Conservation (phyloP, 2,888 invertebrate species). For the Agonopterix heracliana region DNA sequence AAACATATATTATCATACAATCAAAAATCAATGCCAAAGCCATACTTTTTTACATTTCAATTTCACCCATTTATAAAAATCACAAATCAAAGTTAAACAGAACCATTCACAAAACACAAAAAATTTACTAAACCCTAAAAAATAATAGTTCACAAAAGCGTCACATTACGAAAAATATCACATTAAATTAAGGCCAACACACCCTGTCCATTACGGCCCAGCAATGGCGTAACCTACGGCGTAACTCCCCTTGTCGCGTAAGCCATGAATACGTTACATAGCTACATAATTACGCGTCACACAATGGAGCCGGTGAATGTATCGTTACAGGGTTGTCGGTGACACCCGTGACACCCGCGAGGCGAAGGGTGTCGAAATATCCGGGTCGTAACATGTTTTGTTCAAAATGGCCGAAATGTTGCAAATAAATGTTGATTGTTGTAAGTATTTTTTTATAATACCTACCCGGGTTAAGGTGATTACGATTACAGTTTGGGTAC, state of each 20-base stretch:
- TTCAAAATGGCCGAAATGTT: neutral
- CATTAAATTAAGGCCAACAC: slow-evolving; percentile 42
- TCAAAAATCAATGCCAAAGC: too few species aligned
- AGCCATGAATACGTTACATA: slow-evolving; percentile 22
- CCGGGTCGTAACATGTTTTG: too few species aligned
- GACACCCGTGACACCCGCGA: slow-evolving; percentile 4
- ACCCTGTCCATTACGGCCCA: slow-evolving; percentile 18
- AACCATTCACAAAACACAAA: too few species aligned
- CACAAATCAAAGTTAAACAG: too few species aligned
- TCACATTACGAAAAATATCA: slow-evolving; percentile 44
- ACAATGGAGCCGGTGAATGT: slow-evolving; percentile 2
- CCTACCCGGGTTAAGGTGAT: too few species aligned
- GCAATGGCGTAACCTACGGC: slow-evolving; percentile 8
- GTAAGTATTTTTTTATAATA: neutral
- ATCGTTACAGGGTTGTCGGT: neutral
- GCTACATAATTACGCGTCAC: slow-evolving; percentile 39
- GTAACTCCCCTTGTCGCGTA: slow-evolving; percentile 14
- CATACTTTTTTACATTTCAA: too few species aligned
- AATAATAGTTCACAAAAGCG: slow-evolving; percentile 13
- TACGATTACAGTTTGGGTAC: too few species aligned
- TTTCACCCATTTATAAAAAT: too few species aligned
- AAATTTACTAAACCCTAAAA: too few species aligned
- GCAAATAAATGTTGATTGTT: neutral
- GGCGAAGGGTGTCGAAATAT: neutral
- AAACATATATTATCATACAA: too few species aligned